Conservation (phyloP, 2,888 invertebrate species). For the Alitta virens region DNA sequence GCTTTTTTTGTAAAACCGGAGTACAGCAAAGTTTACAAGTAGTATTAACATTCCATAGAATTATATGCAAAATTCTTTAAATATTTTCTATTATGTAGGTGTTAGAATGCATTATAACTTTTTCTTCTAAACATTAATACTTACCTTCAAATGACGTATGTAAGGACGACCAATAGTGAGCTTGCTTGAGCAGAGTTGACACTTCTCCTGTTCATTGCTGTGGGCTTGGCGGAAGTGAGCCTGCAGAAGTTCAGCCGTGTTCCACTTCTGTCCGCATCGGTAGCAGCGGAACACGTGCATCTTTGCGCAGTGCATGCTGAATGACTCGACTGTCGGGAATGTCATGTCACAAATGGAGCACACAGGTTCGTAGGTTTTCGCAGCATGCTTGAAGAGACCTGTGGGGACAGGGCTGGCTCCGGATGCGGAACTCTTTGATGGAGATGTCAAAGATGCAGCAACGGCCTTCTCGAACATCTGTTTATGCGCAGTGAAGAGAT, state of each 20-base stretch:
- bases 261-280: constrained; percentile 15
- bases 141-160: constrained; percentile 16
- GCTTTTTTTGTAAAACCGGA: no score
- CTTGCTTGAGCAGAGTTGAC: constrained; percentile 8
- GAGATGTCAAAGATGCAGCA: neutral
- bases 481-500: constrained; percentile 29
- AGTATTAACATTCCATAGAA: no score
- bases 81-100: no score
- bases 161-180: constrained; percentile 14
- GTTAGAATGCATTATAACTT: no score
- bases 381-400: constrained; percentile 13
- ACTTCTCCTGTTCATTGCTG: constrained; percentile 7
- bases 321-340: constrained; percentile 12
- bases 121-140: no score
- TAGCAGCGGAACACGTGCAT: constrained; percentile 17
- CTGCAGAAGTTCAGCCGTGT: constrained; percentile 8
- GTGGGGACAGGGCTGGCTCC: constrained; percentile 6
- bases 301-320: constrained; percentile 15
- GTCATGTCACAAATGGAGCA: constrained; percentile 15
- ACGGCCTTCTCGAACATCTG: constrained; percentile 36
- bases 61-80: no score
- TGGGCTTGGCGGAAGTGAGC: constrained; percentile 14
- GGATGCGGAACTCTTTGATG: neutral
- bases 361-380: constrained; percentile 12
- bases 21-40: no score